A percentile compares a stretch with the other conserved stretches of the same genome.
Conservation (phyloP, 2,797 vertebrate species). For the Xerus rutilus region DNA sequence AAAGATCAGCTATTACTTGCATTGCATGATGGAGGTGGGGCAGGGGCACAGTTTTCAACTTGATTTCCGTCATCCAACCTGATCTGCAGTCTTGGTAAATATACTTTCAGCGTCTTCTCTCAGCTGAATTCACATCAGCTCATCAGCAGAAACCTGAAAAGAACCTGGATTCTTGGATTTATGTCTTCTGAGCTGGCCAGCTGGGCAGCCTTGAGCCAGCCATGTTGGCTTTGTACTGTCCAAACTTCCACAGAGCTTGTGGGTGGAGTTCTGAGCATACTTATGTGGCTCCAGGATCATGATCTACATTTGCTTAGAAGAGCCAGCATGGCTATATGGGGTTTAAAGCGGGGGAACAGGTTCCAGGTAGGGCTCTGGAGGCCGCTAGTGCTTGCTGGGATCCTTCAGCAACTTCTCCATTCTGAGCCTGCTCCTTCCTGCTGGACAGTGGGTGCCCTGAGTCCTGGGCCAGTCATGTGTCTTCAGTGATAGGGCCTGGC, state of each 20-base stretch:
- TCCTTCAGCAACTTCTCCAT: not conserved
- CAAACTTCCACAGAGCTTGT: conserved; percentile 27
- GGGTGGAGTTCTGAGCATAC: conserved; percentile 29
- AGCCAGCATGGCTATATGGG: not conserved
- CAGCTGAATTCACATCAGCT: not conserved
- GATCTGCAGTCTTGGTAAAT: not conserved
- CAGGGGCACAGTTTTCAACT: not conserved
- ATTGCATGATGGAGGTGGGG: too few relatives aligned
- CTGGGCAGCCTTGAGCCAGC: conserved; percentile 40
- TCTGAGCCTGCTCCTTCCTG: not conserved
- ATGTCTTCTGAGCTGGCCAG: conserved; percentile 51
- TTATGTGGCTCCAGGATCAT: not conserved
- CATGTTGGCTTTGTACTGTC: conserved; percentile 25
- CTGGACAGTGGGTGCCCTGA: not conserved
- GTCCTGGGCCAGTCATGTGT: not conserved
- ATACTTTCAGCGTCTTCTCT: not conserved
- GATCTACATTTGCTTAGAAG: not conserved
- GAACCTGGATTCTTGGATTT: conserved; percentile 29
- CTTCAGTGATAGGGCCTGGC: not conserved
- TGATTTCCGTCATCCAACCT: not conserved
- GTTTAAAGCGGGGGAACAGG: not conserved
- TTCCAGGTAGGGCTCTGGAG: not conserved
- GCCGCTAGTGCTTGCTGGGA: not conserved
- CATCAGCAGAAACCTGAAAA: conserved; percentile 52
- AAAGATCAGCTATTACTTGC: not conserved